These are phyloP conservation scores for Bradypodion pumilum DNA, from an alignment of 2,797 vertebrate species.

Conservation along the genomic window DNA sequence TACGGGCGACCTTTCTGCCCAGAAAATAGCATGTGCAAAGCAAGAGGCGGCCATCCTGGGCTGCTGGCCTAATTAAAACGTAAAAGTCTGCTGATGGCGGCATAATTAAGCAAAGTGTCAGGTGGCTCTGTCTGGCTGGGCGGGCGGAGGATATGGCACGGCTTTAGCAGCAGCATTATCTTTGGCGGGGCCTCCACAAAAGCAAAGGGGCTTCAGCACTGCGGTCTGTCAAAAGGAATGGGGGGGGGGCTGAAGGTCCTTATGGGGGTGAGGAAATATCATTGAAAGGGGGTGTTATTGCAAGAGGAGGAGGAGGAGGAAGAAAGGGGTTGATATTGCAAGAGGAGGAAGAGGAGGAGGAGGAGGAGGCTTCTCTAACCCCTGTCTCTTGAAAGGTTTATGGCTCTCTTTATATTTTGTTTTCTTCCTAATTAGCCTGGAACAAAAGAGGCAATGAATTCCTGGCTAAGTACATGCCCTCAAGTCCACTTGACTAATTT, in stretches of 20 bases:
- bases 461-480: conserved; percentile 32
- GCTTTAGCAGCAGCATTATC: conserved; percentile 59
- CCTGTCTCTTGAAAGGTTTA: conserved; percentile 57
- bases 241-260: conserved; percentile 58
- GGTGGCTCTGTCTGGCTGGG: conserved; percentile 62
- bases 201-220: conserved; percentile 48
- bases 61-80: conserved; percentile 78
- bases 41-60: conserved; percentile 70
- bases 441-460: conserved; percentile 75
- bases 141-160: conserved; percentile 40
- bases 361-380: conserved; percentile 32
- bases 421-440: conserved; percentile 75
- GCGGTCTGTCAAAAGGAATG: conserved; percentile 46
- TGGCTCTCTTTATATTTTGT: conserved; percentile 62
- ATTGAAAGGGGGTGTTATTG: conserved; percentile 61
- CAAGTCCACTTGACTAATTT: too few species aligned
- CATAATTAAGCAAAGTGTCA: conserved; percentile 77
- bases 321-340: too few species aligned
- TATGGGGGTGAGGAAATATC: conserved; percentile 65
- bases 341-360: too few species aligned
- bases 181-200: conserved; percentile 58
- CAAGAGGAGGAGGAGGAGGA: too few species aligned
- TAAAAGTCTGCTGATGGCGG: conserved; percentile 80
- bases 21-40: conserved; percentile 59
- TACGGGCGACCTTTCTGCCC: conserved; percentile 68